A percentile compares a stretch with the other conserved stretches of the same genome.
These are phyloP conservation scores for Exocentrus adspersus DNA, from an alignment of 2,888 invertebrate species.

Conservation along the genomic window DNA sequence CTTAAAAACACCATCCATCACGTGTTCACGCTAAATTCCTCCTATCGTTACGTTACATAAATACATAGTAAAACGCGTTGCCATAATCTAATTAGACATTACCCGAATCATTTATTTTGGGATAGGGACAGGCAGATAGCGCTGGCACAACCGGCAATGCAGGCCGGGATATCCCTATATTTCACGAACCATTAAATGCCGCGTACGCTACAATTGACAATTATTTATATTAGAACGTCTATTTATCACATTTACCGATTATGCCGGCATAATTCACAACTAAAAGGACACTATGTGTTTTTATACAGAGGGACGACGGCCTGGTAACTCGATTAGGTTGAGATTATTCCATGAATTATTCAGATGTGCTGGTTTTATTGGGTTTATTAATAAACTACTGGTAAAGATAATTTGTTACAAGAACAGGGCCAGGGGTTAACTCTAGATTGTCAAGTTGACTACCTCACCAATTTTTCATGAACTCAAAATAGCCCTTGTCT, in stretches of 20 bases:
- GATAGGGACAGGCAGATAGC: conserved; percentile 13
- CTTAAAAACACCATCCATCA: conserved; percentile 8
- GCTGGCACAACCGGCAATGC: background rate
- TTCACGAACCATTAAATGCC: conserved; percentile 57
- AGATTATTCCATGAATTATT: conserved; percentile 36
- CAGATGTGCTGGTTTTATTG: conserved; percentile 37
- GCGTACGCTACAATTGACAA: conserved; percentile 52
- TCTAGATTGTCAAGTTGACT: no score
- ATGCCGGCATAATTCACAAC: conserved; percentile 53
- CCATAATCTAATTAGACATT: conserved; percentile 54
- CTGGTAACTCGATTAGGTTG: conserved; percentile 33
- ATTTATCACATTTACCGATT: conserved; percentile 55
- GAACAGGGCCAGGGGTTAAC: no score
- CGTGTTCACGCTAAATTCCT: conserved; percentile 2
- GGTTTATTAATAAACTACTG: conserved; percentile 32
- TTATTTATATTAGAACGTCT: conserved; percentile 55
- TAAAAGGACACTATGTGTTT: conserved; percentile 28
- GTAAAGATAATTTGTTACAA: background rate
- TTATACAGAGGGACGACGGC: conserved; percentile 19
- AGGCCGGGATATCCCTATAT: conserved; percentile 38
- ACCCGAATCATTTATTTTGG: conserved; percentile 48
- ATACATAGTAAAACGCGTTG: conserved; percentile 45
- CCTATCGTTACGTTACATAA: conserved; percentile 17
- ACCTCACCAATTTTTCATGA: no score
- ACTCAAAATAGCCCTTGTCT: no score